These are phyloP conservation scores for Drosophila bipectinata DNA, from an alignment of 1,140 invertebrate species.

Conservation along the genomic window DNA sequence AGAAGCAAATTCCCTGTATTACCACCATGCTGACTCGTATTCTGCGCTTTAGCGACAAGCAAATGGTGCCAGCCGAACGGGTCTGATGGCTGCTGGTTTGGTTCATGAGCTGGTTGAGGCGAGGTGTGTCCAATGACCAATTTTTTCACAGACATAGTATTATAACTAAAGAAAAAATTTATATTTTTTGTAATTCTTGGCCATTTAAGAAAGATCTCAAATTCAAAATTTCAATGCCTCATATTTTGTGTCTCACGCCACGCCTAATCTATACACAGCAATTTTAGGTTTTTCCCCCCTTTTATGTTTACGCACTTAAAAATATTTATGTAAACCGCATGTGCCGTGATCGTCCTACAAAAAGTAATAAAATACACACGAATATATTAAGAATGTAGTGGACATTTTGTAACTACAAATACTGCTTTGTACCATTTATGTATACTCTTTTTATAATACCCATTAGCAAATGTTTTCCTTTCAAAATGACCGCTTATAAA, in stretches of 20 bases:
- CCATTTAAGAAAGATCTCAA: background rate
- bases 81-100: no score
- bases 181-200: background rate
- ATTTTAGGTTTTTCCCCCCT: background rate
- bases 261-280: background rate
- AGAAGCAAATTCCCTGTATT: no score
- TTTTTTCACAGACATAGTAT: background rate
- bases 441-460: conserved; percentile 45
- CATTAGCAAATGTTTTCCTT: conserved; percentile 45
- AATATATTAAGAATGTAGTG: background rate
- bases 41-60: no score
- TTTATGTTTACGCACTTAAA: background rate
- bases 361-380: background rate
- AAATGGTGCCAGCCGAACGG: no score
- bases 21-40: no score
- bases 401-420: background rate
- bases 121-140: no score
- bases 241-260: background rate
- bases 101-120: no score
- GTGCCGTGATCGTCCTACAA: conserved; percentile 1
- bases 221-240: background rate
- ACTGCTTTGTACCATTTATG: conserved; percentile 2
- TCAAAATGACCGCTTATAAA: conserved; percentile 39
- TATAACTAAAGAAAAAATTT: background rate
- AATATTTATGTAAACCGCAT: background rate